phyloP scores from a whole-genome alignment of 1,140 invertebrate species.

The Drosophila lowei region DNA sequence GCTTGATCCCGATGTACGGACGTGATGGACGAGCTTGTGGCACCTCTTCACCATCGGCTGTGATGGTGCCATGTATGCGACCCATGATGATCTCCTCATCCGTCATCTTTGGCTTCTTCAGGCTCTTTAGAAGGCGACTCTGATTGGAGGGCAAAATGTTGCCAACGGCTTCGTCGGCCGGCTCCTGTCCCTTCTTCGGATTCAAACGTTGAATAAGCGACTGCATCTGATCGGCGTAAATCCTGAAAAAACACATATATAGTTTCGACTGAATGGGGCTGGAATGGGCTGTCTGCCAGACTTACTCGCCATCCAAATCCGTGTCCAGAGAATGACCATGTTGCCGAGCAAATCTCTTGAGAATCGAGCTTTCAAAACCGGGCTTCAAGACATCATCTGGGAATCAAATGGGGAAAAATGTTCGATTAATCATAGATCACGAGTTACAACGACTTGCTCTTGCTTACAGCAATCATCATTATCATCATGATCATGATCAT shows the following conservation, averaged over 20 bases:
- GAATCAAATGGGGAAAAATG: background rate
- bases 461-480: background rate
- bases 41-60: slow-evolving; percentile 46
- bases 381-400: slow-evolving; percentile 75
- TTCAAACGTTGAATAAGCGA: slow-evolving; percentile 76
- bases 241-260: slow-evolving; percentile 35
- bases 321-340: slow-evolving; percentile 63
- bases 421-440: background rate
- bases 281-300: background rate
- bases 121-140: slow-evolving; percentile 19
- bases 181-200: slow-evolving; percentile 42
- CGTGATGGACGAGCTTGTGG: slow-evolving; percentile 27
- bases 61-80: slow-evolving; percentile 75
- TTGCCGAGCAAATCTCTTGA: slow-evolving; percentile 70
- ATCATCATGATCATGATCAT: slow-evolving; percentile 72
- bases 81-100: slow-evolving; percentile 82
- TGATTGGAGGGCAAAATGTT: slow-evolving; percentile 69
- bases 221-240: slow-evolving; percentile 78
- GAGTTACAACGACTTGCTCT: background rate
- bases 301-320: slow-evolving; percentile 82
- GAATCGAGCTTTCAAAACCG: slow-evolving; percentile 73
- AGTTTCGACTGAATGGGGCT: background rate
- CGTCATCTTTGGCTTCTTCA: slow-evolving; percentile 45
- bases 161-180: slow-evolving; percentile 19
- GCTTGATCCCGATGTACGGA: slow-evolving; percentile 51